Evolutionary conservation across 2,888 invertebrate genomes (phyloP), one percentile per base, ranked within the genome.

Genomic region (Drosophila cognata): DNA sequence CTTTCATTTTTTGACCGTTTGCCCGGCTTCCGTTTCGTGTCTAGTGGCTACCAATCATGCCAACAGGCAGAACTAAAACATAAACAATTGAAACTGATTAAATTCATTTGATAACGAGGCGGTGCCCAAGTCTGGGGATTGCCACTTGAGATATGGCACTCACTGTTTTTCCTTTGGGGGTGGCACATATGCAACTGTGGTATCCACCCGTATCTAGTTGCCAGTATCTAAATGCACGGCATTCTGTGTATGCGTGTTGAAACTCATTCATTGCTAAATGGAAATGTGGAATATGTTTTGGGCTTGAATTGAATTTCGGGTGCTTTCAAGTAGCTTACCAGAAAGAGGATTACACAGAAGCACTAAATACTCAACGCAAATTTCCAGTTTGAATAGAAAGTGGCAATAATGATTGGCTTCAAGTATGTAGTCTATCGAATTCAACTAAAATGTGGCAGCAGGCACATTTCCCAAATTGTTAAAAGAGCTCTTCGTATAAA

Each of bases 81-180:
- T 83, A 88, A 91, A 83, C 91, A 89, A 90, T 91, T 89, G 85
- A 88, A 90, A 81, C 83, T 87, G 90, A 91, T 89, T 89, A 88
- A 91, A 82, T 87, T 87, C 87, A 90, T 79, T 84, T 83, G 90
- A 88, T 90, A 87, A 87, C 80, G 68, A 82, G 90, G 62, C 74
- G 75, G 48, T 36, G 65, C 46, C 53, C 66, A 33, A 21, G 63
- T 61, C 72, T 59, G 81, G 77, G 81, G 77, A 71, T 74, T 60
- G 69, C 79, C 84, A 84, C 84, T 84, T 84, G 82, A 84, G 84
- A 84, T 84, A 84, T 81, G 87, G 51, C 68, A 67, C 52, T 65
- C 64, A 41, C 28, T 25, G 46, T 36, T 55, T 2, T 33, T 57
- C 57, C 16, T 52, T 52, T 56, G 83, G 79, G 86, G 81, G 66